Percentiles rank a stretch among this genome's conserved stretches.
Evolutionary conservation across 23 tunicate genomes (phyloP).

Genomic region (Styela clava): DNA sequence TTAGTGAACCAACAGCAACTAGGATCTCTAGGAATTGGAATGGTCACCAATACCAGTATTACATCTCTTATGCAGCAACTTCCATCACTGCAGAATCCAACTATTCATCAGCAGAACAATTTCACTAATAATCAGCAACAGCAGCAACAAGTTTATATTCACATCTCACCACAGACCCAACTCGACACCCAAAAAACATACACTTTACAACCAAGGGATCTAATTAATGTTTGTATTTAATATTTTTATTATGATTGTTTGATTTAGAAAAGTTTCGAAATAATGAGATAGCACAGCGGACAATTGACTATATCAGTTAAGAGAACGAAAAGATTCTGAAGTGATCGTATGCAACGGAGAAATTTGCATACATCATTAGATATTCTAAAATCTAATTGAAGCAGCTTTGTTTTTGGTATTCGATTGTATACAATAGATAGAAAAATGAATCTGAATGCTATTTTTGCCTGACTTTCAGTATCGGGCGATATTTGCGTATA

Average conservation of each 20-base stretch:
- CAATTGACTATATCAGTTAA: too few relatives aligned
- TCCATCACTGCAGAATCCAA: constrained; percentile 13
- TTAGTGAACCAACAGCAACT: neutral
- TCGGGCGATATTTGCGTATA: too few relatives aligned
- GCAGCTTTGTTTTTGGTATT: too few relatives aligned
- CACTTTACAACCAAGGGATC: constrained; percentile 5
- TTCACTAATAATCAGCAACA: constrained; percentile 15
- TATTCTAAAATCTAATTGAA: too few relatives aligned
- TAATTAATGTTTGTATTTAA: neutral
- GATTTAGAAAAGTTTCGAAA: neutral
- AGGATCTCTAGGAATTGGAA: neutral
- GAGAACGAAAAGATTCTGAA: too few relatives aligned
- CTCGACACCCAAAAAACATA: constrained; percentile 1
- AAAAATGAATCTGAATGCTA: too few relatives aligned
- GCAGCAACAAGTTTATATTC: constrained; percentile 28
- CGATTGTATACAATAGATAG: too few relatives aligned
- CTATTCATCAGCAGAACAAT: neutral
- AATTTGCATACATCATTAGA: too few relatives aligned
- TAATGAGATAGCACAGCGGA: too few relatives aligned
- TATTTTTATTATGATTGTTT: neutral
- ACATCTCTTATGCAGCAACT: constrained; percentile 5
- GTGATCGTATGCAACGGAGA: too few relatives aligned
- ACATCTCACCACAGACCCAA: constrained; percentile 8
- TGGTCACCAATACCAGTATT: neutral
- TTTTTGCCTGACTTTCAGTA: too few relatives aligned